Evolutionary conservation across 2,113 vertebrate species (phyloP), one percentile per base, ranked within the genome.

Genomic region (Tychaedon coryphoeus): DNA sequence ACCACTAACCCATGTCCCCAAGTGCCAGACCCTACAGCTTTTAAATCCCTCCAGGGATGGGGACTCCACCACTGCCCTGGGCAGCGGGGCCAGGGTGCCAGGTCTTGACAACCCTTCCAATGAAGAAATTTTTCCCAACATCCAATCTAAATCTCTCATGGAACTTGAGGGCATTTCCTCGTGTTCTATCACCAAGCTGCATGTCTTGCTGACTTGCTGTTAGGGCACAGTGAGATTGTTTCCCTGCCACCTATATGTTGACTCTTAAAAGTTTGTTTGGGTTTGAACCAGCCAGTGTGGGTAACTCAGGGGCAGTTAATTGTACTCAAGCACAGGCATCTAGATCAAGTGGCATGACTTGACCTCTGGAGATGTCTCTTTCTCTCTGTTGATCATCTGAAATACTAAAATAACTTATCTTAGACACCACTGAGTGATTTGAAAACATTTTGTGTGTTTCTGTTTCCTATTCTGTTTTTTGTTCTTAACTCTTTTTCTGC

Each of bases 11-110:
- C 14, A 1, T 4, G 34, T 34, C 40, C 29, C 25, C 29, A 34
- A 0, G 25, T 47, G 40, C 16, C 47, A 75, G 54, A 48, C 13
- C 20, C 48, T 9, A 23, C 0, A 0, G 15, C 14, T 82, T 69
- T 69, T 40, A 61, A 61, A 61, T 7, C 25, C 14, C 17, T 54
- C 9, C 24, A 53, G 19, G 28, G 10, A 40, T n/a, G 13, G 13
- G 10, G 23, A 28, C 1, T 58, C 28, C 29, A 26, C 0, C 24
- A 15, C n/a, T 61, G 33, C 54, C n/a, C 17, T 31, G 14, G n/a
- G 11, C 29, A 61, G 54, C n/a, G 57, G 14, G 48, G 42, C 19
- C 19, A 8, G 42, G 12, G 3, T 45, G 4, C 28, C 13, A 31
- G 28, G 38, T 17, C 24, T 53, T 10, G 54, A 54, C n/a, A 34